phyloP scores from a whole-genome alignment of 2,888 invertebrate genomes.

The Drosophila subquinaria region DNA sequence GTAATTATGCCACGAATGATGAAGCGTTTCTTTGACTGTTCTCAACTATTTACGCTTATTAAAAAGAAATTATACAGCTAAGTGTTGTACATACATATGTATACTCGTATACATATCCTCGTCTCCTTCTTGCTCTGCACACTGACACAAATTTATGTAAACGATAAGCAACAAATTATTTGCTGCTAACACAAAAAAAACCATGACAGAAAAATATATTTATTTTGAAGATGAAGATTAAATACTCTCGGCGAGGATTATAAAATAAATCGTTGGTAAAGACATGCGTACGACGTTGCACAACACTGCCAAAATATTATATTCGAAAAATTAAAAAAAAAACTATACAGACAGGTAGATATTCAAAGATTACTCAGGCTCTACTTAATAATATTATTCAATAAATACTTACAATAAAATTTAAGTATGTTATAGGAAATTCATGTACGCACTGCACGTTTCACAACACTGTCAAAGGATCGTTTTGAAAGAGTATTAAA shows the following conservation, averaged over 20 bases:
- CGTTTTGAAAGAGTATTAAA: slow-evolving; percentile 29
- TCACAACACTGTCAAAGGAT: not conserved
- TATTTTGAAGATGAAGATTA: not conserved
- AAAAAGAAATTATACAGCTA: slow-evolving; percentile 69
- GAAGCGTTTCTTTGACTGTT: slow-evolving; percentile 58
- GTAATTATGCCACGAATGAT: slow-evolving; percentile 61
- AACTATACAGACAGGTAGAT: no score
- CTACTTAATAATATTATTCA: no score
- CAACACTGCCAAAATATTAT: not conserved
- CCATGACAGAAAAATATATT: not conserved
- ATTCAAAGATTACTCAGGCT: not conserved
- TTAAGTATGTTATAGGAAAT: not conserved
- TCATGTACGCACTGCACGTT: not conserved
- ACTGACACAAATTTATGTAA: slow-evolving; percentile 63
- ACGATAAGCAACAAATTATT: slow-evolving; percentile 53
- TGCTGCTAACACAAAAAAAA: slow-evolving; percentile 24
- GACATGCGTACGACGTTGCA: not conserved
- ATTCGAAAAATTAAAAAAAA: not conserved
- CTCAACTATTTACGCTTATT: slow-evolving; percentile 69
- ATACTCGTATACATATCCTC: not conserved
- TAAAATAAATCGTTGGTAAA: not conserved
- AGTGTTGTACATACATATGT: slow-evolving; percentile 34
- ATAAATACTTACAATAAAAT: not conserved
- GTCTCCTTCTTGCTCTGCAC: slow-evolving; percentile 2
- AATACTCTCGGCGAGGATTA: slow-evolving; percentile 22